A percentile compares a stretch with the other conserved stretches of the same genome.
phyloP scores from a whole-genome alignment of 2,797 vertebrate genomes.

The Pseudocheirus occidentalis region DNA sequence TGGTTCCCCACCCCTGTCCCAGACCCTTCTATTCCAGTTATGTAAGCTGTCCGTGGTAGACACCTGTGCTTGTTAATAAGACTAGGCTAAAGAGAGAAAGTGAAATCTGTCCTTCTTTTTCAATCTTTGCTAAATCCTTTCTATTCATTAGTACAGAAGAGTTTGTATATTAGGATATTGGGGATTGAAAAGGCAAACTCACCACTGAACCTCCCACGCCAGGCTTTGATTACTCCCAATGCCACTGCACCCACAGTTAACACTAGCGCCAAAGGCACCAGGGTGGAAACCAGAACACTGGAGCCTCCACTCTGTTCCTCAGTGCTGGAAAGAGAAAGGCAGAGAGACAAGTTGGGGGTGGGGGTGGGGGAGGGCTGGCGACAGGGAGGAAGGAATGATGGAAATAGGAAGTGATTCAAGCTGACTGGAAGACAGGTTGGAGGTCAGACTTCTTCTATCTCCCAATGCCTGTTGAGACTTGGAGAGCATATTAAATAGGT shows the following conservation, averaged over 20 bases:
- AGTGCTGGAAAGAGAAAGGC: slow-evolving; percentile 72
- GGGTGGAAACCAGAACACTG: slow-evolving; percentile 23
- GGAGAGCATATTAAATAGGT: neutral
- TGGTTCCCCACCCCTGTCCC: too few species aligned
- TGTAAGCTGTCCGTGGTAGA: neutral
- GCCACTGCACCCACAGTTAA: slow-evolving; percentile 63
- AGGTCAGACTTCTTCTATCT: neutral
- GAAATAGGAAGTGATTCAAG: neutral
- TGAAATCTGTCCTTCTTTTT: neutral
- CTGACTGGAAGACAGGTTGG: neutral
- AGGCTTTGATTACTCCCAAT: slow-evolving; percentile 76
- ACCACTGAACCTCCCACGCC: slow-evolving; percentile 82
- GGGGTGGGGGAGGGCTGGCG: too few species aligned
- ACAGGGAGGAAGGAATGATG: neutral
- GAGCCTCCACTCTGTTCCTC: neutral
- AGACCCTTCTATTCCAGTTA: neutral
- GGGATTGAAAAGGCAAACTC: slow-evolving; percentile 63
- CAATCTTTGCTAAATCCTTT: neutral
- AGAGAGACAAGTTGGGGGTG: fast-evolving
- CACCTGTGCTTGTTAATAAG: neutral
- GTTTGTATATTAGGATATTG: neutral
- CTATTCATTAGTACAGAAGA: neutral
- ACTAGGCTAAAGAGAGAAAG: neutral
- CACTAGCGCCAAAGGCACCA: slow-evolving; percentile 73
- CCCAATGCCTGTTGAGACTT: neutral